Evolutionary conservation across 2,888 invertebrate species (phyloP).

Genomic region (Coenonympha glycerion): DNA sequence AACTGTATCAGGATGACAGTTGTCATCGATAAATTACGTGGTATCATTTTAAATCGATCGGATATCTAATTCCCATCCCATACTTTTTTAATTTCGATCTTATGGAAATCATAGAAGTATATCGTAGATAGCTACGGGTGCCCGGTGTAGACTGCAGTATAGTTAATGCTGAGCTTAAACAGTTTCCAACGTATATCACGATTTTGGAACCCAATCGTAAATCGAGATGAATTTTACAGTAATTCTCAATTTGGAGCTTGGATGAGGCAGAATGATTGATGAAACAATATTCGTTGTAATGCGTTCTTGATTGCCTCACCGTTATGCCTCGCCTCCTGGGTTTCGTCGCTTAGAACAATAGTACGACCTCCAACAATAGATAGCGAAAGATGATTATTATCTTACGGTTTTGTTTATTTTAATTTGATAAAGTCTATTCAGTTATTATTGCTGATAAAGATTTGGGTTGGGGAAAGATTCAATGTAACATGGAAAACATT

Average conservation of each 20-base stretch:
- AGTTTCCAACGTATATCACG: slow-evolving; percentile 10
- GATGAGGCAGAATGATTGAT: slow-evolving; percentile 28
- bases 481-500: neutral
- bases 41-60: too few species aligned
- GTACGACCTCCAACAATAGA: slow-evolving; percentile 20
- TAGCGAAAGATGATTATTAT: slow-evolving; percentile 15
- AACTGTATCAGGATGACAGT: too few species aligned
- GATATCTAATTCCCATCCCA: too few species aligned
- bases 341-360: slow-evolving; percentile 25
- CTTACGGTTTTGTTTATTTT: slow-evolving; percentile 22
- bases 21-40: too few species aligned
- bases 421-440: slow-evolving; percentile 17
- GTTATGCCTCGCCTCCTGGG: slow-evolving; percentile 24
- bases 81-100: too few species aligned
- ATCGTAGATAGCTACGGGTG: too few species aligned
- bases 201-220: slow-evolving; percentile 19
- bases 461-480: neutral
- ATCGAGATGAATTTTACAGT: slow-evolving; percentile 25
- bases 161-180: neutral
- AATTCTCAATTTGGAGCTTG: slow-evolving; percentile 26
- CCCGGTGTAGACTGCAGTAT: too few species aligned
- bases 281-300: slow-evolving; percentile 29
- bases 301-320: slow-evolving; percentile 28
- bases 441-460: slow-evolving; percentile 17
- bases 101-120: too few species aligned